These are phyloP conservation scores for Heliornis fulica DNA, from an alignment of 2,113 vertebrate genomes.

Conservation along the genomic window DNA sequence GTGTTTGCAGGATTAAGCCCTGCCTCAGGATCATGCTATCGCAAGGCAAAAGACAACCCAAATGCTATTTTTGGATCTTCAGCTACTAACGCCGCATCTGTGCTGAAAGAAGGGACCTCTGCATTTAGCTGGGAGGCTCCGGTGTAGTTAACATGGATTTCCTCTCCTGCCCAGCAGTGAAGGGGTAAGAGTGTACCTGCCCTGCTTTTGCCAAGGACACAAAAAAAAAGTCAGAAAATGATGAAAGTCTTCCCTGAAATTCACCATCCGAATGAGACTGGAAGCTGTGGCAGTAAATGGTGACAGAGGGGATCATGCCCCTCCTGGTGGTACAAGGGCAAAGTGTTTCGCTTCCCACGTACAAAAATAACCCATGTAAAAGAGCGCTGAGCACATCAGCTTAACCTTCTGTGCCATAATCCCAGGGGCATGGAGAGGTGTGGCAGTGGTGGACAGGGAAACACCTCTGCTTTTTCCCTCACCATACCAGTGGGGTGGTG, in stretches of 20 bases:
- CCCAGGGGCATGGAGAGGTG: neutral
- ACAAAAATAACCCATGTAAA: conserved; percentile 10
- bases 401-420: conserved; percentile 24
- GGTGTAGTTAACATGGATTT: neutral
- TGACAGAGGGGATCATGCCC: neutral
- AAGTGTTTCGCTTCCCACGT: neutral
- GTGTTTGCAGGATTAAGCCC: neutral
- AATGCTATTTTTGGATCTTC: neutral
- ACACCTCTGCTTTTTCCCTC: neutral
- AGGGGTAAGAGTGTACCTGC: neutral
- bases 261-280: neutral
- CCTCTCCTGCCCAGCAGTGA: neutral
- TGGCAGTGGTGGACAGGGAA: neutral
- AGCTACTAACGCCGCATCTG: neutral
- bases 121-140: neutral
- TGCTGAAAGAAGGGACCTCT: neutral
- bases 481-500: accelerated
- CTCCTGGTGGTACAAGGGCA: neutral
- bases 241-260: neutral
- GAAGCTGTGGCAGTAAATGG: neutral
- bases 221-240: neutral
- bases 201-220: neutral
- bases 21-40: neutral
- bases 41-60: neutral
- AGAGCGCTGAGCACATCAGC: neutral